Evolutionary conservation across 2,113 vertebrate species (phyloP).

Genomic region (Alaudala cheleensis): DNA sequence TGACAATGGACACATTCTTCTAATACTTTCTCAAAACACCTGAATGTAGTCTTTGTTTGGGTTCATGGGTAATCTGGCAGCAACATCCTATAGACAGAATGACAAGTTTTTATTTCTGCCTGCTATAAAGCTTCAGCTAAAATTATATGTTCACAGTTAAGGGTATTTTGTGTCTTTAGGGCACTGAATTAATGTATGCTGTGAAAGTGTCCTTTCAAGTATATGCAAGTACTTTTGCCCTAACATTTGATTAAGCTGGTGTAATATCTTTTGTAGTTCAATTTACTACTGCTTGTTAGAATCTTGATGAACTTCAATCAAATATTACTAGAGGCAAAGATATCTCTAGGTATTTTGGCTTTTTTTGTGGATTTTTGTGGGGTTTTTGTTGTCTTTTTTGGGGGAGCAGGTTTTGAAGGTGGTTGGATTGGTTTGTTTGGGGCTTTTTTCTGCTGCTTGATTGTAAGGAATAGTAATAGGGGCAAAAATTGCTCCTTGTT

Average conservation of each 20-base stretch:
- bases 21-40: neutral
- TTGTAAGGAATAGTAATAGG: neutral
- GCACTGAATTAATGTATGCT: neutral
- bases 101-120: neutral
- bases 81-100: neutral
- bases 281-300: neutral
- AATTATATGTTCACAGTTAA: neutral
- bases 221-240: neutral
- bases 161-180: neutral
- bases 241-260: neutral
- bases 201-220: neutral
- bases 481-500: neutral
- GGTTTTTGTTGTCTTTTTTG: rapidly evolving
- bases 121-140: neutral
- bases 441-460: neutral
- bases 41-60: neutral
- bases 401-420: neutral
- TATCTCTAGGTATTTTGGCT: rapidly evolving
- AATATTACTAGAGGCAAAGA: neutral
- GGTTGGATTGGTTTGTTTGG: neutral
- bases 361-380: neutral
- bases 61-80: neutral
- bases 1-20: neutral
- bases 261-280: neutral
- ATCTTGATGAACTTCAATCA: neutral